Conservation (phyloP, 2,888 invertebrate genomes). For the Cloeon dipterum region DNA sequence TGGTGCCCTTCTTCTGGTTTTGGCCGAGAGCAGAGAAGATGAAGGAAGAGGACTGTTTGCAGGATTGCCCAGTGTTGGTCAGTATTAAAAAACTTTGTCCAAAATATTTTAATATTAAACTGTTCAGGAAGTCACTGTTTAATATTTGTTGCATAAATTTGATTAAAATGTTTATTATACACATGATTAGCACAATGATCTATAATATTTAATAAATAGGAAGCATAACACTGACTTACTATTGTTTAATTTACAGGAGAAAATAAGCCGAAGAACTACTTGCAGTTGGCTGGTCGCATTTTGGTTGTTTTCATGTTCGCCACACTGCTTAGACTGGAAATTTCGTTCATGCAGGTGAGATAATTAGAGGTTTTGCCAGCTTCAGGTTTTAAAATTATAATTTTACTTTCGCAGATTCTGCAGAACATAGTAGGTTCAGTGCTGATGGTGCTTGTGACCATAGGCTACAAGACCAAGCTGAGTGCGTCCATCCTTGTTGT, state of each 20-base stretch:
- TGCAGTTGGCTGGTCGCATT: slow-evolving; percentile 87
- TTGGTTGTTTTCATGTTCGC: slow-evolving; percentile 97
- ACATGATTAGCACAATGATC: too few relatives aligned
- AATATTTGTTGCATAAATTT: neutral
- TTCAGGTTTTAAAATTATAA: slow-evolving; percentile 8
- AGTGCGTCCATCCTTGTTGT: slow-evolving; percentile 84
- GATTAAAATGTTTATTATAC: too few relatives aligned
- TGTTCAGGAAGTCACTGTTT: neutral
- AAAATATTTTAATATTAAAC: neutral
- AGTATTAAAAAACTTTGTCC: slow-evolving; percentile 1
- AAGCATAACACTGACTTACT: neutral
- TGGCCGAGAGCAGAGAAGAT: slow-evolving; percentile 80
- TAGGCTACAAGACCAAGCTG: slow-evolving; percentile 97
- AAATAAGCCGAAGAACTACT: slow-evolving; percentile 88
- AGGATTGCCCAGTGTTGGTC: slow-evolving; percentile 67
- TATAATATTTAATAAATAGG: too few relatives aligned
- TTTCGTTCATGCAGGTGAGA: slow-evolving; percentile 61
- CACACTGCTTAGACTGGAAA: slow-evolving; percentile 82
- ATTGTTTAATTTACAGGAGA: slow-evolving; percentile 28
- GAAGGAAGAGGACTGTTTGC: slow-evolving; percentile 91
- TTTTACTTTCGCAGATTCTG: slow-evolving; percentile 35
- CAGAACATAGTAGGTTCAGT: slow-evolving; percentile 84
- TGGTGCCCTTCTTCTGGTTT: slow-evolving; percentile 83
- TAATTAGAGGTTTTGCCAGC: neutral
- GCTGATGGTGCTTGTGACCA: slow-evolving; percentile 85